Evolutionary conservation across 2,797 vertebrate species (phyloP).

Genomic region (Bucorvus abyssinicus): DNA sequence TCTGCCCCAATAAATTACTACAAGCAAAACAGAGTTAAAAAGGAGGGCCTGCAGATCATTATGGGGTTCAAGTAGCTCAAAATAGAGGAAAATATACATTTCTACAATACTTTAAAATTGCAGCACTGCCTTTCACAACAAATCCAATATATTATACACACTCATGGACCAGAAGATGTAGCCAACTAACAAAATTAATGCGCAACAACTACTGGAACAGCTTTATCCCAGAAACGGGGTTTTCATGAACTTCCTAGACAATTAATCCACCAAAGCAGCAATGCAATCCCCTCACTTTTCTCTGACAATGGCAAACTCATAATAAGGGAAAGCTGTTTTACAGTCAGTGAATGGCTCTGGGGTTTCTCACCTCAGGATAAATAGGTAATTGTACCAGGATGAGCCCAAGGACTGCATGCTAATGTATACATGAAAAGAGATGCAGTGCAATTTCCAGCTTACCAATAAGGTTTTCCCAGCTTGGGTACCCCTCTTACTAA

Average conservation of each 20-base stretch:
- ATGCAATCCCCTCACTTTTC: not conserved
- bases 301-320: not conserved
- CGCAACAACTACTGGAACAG: not conserved
- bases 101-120: not conserved
- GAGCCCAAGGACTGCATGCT: not conserved
- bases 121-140: not conserved
- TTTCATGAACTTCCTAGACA: not conserved
- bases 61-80: not conserved
- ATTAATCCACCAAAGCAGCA: not conserved
- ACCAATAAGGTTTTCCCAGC: not conserved
- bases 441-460: not conserved
- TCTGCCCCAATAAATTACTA: not conserved
- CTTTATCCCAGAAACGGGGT: not conserved
- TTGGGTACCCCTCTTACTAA: not conserved
- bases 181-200: not conserved
- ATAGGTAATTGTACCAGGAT: not conserved
- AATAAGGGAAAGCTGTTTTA: not conserved
- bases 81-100: not conserved
- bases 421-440: not conserved
- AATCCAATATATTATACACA: not conserved
- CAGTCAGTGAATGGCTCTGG: not conserved
- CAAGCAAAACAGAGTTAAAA: not conserved
- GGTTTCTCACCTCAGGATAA: not conserved
- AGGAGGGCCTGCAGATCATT: not conserved
- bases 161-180: not conserved